Conservation (phyloP, 2,113 vertebrate genomes). For the Oncorhynchus gorbuscha region DNA sequence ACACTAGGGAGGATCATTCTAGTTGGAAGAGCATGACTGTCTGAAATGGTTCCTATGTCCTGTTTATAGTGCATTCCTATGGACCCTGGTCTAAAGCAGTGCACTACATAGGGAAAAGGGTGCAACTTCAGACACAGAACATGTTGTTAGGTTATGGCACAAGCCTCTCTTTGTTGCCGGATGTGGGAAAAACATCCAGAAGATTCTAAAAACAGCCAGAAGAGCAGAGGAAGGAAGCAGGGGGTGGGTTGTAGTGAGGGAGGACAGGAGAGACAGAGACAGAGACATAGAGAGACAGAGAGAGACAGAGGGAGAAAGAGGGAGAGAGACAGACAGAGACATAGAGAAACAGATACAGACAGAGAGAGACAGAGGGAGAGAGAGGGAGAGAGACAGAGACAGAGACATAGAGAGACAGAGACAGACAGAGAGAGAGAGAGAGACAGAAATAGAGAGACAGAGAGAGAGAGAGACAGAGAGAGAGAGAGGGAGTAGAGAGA, state of each 20-base stretch:
- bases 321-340: rapidly evolving
- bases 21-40: no score
- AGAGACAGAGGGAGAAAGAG: background rate
- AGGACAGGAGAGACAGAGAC: background rate
- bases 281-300: background rate
- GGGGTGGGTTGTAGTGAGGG: conserved; percentile 44
- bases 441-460: no score
- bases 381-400: background rate
- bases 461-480: no score
- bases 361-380: no score
- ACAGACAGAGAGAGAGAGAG: no score
- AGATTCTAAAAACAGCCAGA: conserved; percentile 88
- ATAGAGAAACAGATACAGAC: background rate
- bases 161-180: conserved; percentile 94
- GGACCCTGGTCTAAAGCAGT: no score
- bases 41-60: no score
- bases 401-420: no score
- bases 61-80: no score
- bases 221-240: conserved; percentile 94
- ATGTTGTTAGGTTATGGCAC: conserved; percentile 76
- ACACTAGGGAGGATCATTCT: no score
- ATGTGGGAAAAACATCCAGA: conserved; percentile 92
- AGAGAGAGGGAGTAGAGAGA: no score
- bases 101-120: no score
- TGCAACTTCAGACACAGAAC: conserved; percentile 43